phyloP scores from a whole-genome alignment of 2,113 vertebrate genomes.

The Hippocampus guttulatus region DNA sequence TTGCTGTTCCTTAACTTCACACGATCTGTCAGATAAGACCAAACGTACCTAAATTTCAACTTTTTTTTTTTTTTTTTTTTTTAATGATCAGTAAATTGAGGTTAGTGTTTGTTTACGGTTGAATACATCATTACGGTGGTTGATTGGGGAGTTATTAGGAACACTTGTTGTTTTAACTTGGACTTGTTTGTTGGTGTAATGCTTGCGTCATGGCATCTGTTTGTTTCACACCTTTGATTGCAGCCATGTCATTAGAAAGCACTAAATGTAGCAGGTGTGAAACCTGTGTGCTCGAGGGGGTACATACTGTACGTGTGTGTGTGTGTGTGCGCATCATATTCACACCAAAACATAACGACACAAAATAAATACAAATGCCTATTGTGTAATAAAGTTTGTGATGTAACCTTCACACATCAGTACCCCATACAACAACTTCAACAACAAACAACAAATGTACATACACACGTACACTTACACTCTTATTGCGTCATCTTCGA shows the following conservation, averaged over 20 bases:
- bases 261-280: not conserved
- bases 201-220: not conserved
- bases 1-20: not conserved
- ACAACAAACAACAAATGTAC: no score
- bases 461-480: not conserved
- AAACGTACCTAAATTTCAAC: not conserved
- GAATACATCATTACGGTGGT: not conserved
- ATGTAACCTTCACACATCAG: not conserved
- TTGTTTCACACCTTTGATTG: constrained; percentile 11
- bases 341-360: not conserved
- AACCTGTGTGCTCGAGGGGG: not conserved
- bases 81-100: not conserved
- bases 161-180: not conserved
- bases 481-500: not conserved
- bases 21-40: not conserved
- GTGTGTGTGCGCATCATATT: not conserved
- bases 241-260: not conserved
- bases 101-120: not conserved
- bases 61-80: not conserved
- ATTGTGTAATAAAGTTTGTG: not conserved
- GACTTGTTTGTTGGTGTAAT: not conserved
- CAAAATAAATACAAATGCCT: not conserved
- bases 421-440: not conserved
- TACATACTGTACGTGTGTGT: no score
- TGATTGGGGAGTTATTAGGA: not conserved